These are phyloP conservation scores for Lysiphlebus fabarum DNA, from an alignment of 1,140 invertebrate genomes.

Conservation along the genomic window DNA sequence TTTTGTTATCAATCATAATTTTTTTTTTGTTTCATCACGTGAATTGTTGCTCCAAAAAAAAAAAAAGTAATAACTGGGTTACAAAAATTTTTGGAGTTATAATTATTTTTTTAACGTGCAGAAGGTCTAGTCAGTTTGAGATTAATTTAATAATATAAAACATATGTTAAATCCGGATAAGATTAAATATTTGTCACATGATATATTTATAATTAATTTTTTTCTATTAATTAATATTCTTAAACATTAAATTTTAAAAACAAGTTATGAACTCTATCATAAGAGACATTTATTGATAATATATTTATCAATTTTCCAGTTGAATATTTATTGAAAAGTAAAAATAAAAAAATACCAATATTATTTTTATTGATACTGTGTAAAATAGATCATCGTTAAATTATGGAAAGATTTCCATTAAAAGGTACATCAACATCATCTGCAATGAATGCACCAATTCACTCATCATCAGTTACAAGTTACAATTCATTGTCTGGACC, in stretches of 20 bases:
- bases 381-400: slow-evolving; percentile 42
- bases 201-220: too few relatives aligned
- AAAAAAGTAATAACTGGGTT: background rate
- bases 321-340: slow-evolving; percentile 2
- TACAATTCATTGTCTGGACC: slow-evolving; percentile 50
- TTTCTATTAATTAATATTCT: background rate
- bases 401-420: slow-evolving; percentile 55
- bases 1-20: too few relatives aligned
- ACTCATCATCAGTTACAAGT: slow-evolving; percentile 45
- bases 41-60: background rate
- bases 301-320: background rate
- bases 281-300: too few relatives aligned
- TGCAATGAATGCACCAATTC: slow-evolving; percentile 41
- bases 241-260: background rate
- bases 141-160: background rate
- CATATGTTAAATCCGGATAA: slow-evolving; percentile 17
- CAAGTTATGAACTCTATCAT: too few relatives aligned
- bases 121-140: slow-evolving; percentile 18
- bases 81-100: background rate
- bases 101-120: slow-evolving; percentile 13
- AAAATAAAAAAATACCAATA: slow-evolving; percentile 11
- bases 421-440: slow-evolving; percentile 49
- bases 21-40: background rate
- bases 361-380: slow-evolving; percentile 23
- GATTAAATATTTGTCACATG: background rate